phyloP scores from a whole-genome alignment of 2,888 invertebrate species.

The Bhutanitis thaidina region DNA sequence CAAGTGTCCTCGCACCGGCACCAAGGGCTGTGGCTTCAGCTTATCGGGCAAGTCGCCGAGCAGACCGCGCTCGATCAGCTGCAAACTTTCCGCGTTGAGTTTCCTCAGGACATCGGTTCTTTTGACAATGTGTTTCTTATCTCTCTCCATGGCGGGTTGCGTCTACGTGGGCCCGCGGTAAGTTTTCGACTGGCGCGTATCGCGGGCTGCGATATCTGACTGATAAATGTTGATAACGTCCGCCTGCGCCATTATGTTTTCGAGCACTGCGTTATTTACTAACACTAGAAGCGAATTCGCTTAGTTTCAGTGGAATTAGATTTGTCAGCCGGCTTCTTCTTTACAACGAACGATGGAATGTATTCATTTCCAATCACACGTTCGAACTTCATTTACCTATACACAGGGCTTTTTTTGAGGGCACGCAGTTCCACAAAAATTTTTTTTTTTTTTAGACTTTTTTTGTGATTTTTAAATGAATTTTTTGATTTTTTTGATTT shows the following conservation, averaged over 20 bases:
- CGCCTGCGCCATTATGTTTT: conserved; percentile 22
- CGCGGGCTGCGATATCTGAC: conserved; percentile 44
- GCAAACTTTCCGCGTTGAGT: conserved; percentile 59
- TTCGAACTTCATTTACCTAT: no score
- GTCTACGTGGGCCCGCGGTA: conserved; percentile 55
- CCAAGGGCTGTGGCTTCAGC: conserved; percentile 51
- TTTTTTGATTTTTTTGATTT: no score
- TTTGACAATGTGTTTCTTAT: conserved; percentile 48
- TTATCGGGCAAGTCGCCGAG: conserved; percentile 64
- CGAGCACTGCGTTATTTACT: conserved; percentile 13
- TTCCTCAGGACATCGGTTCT: conserved; percentile 62
- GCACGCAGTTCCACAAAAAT: no score
- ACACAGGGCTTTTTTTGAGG: no score
- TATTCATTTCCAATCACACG: no score
- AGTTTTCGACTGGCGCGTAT: conserved; percentile 56
- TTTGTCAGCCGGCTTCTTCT: no score
- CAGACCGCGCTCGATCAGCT: conserved; percentile 63
- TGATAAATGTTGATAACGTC: conserved; percentile 60
- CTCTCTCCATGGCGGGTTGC: conserved; percentile 58
- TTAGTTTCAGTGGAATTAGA: background rate
- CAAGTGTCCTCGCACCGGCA: conserved; percentile 51
- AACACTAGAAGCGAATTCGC: conserved; percentile 2
- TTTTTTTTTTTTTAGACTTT: no score
- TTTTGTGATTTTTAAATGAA: no score
- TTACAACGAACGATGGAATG: no score